phyloP scores from a whole-genome alignment of 2,113 vertebrate genomes.

The Thalassarche chlororhynchos region DNA sequence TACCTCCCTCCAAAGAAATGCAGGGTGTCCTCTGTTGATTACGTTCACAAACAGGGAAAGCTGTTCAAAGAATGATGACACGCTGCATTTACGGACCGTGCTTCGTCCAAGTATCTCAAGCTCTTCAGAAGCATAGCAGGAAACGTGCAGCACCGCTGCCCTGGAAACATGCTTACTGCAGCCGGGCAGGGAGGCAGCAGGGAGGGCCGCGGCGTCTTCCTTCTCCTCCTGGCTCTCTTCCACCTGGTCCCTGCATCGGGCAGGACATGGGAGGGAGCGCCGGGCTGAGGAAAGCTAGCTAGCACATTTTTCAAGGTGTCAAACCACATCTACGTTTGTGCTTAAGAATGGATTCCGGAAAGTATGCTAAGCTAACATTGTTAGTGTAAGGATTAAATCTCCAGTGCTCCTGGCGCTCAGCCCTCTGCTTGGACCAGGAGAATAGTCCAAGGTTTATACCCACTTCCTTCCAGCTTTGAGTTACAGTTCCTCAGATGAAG shows the following conservation, averaged over 20 bases:
- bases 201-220: not conserved
- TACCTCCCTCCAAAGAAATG: not conserved
- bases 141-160: not conserved
- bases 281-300: not conserved
- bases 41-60: not conserved
- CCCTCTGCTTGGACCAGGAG: not conserved
- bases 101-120: not conserved
- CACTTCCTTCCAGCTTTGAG: not conserved
- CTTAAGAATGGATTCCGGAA: not conserved
- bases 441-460: not conserved
- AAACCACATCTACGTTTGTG: not conserved
- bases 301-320: slow-evolving; percentile 28
- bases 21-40: not conserved
- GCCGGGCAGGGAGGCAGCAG: not conserved
- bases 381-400: not conserved
- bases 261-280: not conserved
- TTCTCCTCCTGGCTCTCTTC: slow-evolving; percentile 21
- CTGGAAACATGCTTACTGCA: not conserved
- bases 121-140: not conserved
- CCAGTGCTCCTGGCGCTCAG: not conserved
- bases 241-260: not conserved
- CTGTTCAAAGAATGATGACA: not conserved
- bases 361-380: not conserved
- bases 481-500: not conserved
- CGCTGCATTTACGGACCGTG: accelerated